Conservation (phyloP, 92 coral and sea anemone species). For the Meandrina meandrites region DNA sequence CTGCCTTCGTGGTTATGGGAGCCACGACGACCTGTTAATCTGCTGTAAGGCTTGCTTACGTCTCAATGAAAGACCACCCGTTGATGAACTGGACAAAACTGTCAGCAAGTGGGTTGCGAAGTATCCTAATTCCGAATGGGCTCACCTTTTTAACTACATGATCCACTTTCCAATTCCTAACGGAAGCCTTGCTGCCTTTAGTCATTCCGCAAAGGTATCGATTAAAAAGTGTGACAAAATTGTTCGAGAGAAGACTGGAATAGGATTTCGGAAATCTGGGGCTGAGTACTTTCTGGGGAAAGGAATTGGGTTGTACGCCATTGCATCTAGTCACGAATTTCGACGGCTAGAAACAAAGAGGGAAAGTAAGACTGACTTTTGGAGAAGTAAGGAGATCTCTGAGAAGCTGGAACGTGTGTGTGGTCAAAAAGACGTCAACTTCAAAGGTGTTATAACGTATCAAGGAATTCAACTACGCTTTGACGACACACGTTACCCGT, state of each 20-base stretch:
- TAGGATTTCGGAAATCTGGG: conserved; percentile 52
- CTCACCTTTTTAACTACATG: conserved; percentile 68
- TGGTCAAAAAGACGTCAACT: conserved; percentile 56
- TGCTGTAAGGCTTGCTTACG: conserved; percentile 64
- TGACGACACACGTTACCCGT: conserved; percentile 61
- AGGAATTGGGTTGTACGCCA: conserved; percentile 55
- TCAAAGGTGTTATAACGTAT: conserved; percentile 55
- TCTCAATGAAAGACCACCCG: conserved; percentile 47
- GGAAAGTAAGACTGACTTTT: conserved; percentile 57
- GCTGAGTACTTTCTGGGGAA: conserved; percentile 73
- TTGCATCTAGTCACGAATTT: conserved; percentile 41
- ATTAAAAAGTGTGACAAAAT: conserved; percentile 38
- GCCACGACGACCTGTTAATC: conserved; percentile 46
- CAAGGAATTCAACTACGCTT: conserved; percentile 65
- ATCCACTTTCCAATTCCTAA: conserved; percentile 67
- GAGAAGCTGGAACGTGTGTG: conserved; percentile 58
- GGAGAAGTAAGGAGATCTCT: conserved; percentile 58
- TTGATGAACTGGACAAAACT: conserved; percentile 44
- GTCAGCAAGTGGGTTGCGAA: conserved; percentile 43
- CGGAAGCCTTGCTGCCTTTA: conserved; percentile 52
- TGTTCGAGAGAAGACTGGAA: conserved; percentile 35
- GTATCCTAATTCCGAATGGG: conserved; percentile 60
- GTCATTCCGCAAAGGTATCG: conserved; percentile 40
- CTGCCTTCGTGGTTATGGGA: conserved; percentile 38
- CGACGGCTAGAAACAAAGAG: conserved; percentile 24